A percentile compares a stretch with the other conserved stretches of the same genome.
Conservation (phyloP, 1,140 invertebrate genomes). For the Zaprionus camerounensis region DNA sequence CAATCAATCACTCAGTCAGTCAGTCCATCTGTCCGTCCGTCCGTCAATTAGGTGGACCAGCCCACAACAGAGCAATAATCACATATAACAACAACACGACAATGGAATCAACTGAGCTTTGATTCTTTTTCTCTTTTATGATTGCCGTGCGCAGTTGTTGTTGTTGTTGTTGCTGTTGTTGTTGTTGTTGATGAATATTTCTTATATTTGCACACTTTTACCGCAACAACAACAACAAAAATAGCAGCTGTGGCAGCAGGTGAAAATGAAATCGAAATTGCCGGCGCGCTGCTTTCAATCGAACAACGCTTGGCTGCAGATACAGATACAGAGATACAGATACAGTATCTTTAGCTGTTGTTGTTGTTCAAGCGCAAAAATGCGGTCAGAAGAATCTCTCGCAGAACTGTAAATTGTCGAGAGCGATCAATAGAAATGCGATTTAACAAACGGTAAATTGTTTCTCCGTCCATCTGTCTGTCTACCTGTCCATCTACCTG, state of each 20-base stretch:
- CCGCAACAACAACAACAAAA: slow-evolving; percentile 24
- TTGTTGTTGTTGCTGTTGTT: not conserved
- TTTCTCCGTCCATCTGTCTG: slow-evolving; percentile 10
- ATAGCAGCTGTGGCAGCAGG: slow-evolving; percentile 50
- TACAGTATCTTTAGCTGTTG: slow-evolving; percentile 3
- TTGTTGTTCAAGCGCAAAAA: slow-evolving; percentile 64
- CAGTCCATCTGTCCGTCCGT: slow-evolving; percentile 23
- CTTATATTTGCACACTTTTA: slow-evolving; percentile 67
- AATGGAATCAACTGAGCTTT: not conserved
- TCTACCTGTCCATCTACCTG: not conserved
- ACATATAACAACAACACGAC: slow-evolving; percentile 34
- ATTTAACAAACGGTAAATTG: slow-evolving; percentile 61
- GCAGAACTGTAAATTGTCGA: slow-evolving; percentile 71
- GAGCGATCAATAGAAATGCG: slow-evolving; percentile 45
- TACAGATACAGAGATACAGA: slow-evolving; percentile 22
- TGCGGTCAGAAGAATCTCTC: slow-evolving; percentile 73
- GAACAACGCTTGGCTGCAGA: slow-evolving; percentile 32
- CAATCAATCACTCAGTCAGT: slow-evolving; percentile 25
- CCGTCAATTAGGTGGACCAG: slow-evolving; percentile 43
- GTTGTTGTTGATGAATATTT: slow-evolving; percentile 8
- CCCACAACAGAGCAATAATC: slow-evolving; percentile 56
- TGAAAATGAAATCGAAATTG: slow-evolving; percentile 81
- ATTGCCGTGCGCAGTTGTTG: slow-evolving; percentile 9
- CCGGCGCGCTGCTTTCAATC: slow-evolving; percentile 38
- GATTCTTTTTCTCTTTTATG: slow-evolving; percentile 54